Evolutionary conservation across 2,888 invertebrate genomes (phyloP).

Genomic region (Calliopum simillimum): DNA sequence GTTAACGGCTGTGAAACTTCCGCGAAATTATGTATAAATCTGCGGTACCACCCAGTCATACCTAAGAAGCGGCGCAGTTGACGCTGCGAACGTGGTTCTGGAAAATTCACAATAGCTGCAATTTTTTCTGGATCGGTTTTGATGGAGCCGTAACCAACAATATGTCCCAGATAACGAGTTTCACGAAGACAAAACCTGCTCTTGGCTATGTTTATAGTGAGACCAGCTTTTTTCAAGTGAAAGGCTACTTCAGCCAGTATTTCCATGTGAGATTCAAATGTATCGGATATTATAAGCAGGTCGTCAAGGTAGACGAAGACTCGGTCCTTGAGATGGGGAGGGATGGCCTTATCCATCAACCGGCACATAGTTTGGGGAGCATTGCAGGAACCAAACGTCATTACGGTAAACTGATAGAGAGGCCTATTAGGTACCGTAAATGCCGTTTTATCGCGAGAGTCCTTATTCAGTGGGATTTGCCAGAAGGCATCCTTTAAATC

Average conservation of each 20-base stretch:
- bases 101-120: constrained; percentile 24
- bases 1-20: not conserved
- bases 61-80: constrained; percentile 36
- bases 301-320: constrained; percentile 24
- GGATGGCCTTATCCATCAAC: too few species aligned
- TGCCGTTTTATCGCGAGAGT: constrained; percentile 26
- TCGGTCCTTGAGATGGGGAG: constrained; percentile 22
- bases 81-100: constrained; percentile 13
- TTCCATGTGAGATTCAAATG: not conserved
- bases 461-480: constrained; percentile 35
- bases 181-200: constrained; percentile 30
- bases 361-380: too few species aligned
- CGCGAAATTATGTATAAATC: constrained; percentile 31
- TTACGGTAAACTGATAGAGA: constrained; percentile 33
- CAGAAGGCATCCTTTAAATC: constrained; percentile 39
- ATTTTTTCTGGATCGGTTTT: constrained; percentile 38
- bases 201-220: constrained; percentile 27
- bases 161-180: constrained; percentile 30
- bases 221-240: constrained; percentile 4
- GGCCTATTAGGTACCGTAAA: constrained; percentile 14
- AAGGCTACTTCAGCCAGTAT: constrained; percentile 8
- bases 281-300: constrained; percentile 30
- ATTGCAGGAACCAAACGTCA: constrained; percentile 36
- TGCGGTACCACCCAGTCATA: constrained; percentile 39
- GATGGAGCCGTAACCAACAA: constrained; percentile 30